These are phyloP conservation scores for Tauraco erythrolophus DNA, from an alignment of 2,113 vertebrate species.

Conservation along the genomic window DNA sequence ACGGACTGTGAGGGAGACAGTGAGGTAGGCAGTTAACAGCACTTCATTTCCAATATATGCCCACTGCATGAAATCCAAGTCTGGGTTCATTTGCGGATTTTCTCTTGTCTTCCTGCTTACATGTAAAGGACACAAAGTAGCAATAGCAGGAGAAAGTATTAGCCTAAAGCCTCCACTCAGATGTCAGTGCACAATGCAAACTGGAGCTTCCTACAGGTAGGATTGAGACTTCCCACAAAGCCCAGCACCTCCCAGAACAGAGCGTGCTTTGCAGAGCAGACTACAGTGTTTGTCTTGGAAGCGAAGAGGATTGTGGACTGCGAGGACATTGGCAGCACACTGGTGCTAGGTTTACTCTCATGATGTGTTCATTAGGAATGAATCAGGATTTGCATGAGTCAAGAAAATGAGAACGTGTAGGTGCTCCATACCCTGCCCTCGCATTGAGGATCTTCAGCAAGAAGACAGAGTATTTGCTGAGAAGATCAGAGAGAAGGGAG, in stretches of 20 bases:
- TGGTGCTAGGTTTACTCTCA: neutral
- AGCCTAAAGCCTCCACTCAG: neutral
- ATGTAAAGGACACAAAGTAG: neutral
- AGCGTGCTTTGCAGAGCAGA: neutral
- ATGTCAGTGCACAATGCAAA: neutral
- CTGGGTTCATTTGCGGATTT: neutral
- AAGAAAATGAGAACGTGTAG: neutral
- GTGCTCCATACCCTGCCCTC: neutral
- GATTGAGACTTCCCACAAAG: neutral
- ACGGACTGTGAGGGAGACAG: neutral
- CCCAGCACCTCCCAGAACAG: neutral
- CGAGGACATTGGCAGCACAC: fast-evolving
- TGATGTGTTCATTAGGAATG: neutral
- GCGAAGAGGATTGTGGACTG: neutral
- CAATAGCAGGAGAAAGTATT: neutral
- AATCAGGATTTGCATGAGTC: neutral
- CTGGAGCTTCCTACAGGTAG: neutral
- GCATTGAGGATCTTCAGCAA: neutral
- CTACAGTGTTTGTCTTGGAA: neutral
- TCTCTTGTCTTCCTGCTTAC: fast-evolving
- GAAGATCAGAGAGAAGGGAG: neutral
- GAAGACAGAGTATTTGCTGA: neutral
- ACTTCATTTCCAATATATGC: neutral
- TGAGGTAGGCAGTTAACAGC: neutral
- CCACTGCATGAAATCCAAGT: neutral